Conservation (phyloP, 2,113 vertebrate species). For the Lepisosteus osseus region DNA sequence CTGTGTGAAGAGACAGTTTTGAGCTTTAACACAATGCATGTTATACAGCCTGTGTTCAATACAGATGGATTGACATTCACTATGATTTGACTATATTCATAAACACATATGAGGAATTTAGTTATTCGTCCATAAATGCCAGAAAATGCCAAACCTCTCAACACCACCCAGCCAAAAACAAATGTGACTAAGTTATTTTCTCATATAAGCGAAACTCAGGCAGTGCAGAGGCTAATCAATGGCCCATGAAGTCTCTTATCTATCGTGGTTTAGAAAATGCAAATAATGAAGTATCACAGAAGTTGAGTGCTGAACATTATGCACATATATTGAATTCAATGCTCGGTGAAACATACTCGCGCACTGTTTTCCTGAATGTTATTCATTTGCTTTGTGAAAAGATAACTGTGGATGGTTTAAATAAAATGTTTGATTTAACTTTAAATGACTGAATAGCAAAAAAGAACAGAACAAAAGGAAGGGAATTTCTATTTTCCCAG, state of each 20-base stretch:
- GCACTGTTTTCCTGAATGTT: too few relatives aligned
- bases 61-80: background rate
- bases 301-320: background rate
- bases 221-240: slow-evolving; percentile 55
- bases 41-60: background rate
- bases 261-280: slow-evolving; percentile 24
- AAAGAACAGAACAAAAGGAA: background rate
- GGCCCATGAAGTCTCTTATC: slow-evolving; percentile 40
- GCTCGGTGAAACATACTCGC: too few relatives aligned
- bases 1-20: background rate
- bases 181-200: slow-evolving; percentile 30
- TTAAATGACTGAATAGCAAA: background rate
- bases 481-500: slow-evolving; percentile 26
- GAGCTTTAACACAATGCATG: background rate
- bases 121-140: slow-evolving; percentile 60
- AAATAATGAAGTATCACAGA: slow-evolving; percentile 24
- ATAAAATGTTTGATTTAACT: too few relatives aligned
- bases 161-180: slow-evolving; percentile 62
- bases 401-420: too few relatives aligned
- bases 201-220: slow-evolving; percentile 62
- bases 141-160: slow-evolving; percentile 73
- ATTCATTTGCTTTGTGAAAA: too few relatives aligned
- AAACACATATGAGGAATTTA: slow-evolving; percentile 72
- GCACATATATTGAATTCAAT: background rate
- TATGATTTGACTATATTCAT: slow-evolving; percentile 39